Percentiles rank a stretch among this genome's conserved stretches.
Evolutionary conservation across 2,797 vertebrate genomes (phyloP).

Genomic region (Squalus acanthias): DNA sequence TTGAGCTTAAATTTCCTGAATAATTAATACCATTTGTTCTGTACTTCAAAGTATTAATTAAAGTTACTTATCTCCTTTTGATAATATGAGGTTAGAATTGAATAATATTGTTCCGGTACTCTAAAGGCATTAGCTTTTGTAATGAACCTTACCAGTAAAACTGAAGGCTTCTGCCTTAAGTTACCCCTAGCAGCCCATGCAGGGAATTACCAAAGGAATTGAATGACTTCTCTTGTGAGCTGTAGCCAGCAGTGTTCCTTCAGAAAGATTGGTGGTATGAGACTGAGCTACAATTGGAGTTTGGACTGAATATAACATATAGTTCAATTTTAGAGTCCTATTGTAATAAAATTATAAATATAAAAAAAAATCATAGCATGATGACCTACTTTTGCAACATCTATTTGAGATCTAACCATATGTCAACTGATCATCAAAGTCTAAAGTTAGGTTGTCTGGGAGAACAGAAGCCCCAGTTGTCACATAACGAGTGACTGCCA

Average conservation of each 20-base stretch:
- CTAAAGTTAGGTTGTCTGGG: not conserved
- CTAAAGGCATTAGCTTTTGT: conserved; percentile 34
- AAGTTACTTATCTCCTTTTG: conserved; percentile 38
- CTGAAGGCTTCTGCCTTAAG: conserved; percentile 30
- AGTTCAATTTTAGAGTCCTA: not conserved
- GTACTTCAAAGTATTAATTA: conserved; percentile 38
- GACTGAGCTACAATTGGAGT: conserved; percentile 22
- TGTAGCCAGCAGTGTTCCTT: conserved; percentile 11
- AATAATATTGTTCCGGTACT: conserved; percentile 35
- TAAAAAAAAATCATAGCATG: not conserved
- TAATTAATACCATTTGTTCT: conserved; percentile 38
- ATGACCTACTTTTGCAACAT: not conserved
- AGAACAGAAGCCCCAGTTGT: not conserved
- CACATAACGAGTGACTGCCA: too few species aligned
- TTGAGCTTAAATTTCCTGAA: conserved; percentile 34
- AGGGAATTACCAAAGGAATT: conserved; percentile 29
- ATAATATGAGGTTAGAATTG: conserved; percentile 35
- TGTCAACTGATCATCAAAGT: not conserved
- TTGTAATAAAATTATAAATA: not conserved
- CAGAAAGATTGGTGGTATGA: not conserved
- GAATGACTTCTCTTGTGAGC: not conserved
- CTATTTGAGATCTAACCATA: not conserved
- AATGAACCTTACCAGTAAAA: conserved; percentile 19
- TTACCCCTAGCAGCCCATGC: not conserved
- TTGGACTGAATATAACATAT: not conserved